Evolutionary conservation across 92 coral and sea anemone species (phyloP).

Genomic region (Pocillopora meandrina): DNA sequence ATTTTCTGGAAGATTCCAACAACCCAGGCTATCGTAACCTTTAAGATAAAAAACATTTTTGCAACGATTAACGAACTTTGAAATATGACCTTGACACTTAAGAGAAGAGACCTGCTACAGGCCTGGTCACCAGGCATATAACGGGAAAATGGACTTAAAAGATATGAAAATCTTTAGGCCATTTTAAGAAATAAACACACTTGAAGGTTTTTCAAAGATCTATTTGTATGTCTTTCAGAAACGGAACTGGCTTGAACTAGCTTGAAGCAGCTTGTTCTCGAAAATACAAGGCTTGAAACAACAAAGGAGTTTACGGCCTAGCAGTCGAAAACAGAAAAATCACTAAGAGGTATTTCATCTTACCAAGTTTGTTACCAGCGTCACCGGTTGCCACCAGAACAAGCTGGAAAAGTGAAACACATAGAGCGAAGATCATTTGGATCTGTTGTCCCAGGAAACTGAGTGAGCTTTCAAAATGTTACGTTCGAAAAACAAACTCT

Average conservation of each 20-base stretch:
- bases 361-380: conserved; percentile 10
- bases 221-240: too few relatives aligned
- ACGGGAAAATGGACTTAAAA: too few relatives aligned
- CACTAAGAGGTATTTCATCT: not conserved
- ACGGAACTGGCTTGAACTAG: too few relatives aligned
- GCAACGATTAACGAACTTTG: too few relatives aligned
- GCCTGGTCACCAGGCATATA: not conserved
- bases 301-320: not conserved
- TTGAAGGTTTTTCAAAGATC: too few relatives aligned
- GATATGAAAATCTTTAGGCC: too few relatives aligned
- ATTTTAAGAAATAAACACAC: too few relatives aligned
- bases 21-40: conserved; percentile 83
- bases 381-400: conserved; percentile 12
- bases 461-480: not conserved
- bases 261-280: not conserved
- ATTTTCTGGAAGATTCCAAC: conserved; percentile 72
- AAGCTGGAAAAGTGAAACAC: not conserved
- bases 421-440: not conserved
- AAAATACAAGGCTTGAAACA: not conserved
- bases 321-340: too few relatives aligned
- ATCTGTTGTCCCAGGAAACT: too few relatives aligned
- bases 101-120: not conserved
- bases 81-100: not conserved
- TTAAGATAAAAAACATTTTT: not conserved
- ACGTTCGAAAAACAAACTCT: not conserved